Conservation (phyloP, 2,113 vertebrate genomes). For the Panthera tigris region DNA sequence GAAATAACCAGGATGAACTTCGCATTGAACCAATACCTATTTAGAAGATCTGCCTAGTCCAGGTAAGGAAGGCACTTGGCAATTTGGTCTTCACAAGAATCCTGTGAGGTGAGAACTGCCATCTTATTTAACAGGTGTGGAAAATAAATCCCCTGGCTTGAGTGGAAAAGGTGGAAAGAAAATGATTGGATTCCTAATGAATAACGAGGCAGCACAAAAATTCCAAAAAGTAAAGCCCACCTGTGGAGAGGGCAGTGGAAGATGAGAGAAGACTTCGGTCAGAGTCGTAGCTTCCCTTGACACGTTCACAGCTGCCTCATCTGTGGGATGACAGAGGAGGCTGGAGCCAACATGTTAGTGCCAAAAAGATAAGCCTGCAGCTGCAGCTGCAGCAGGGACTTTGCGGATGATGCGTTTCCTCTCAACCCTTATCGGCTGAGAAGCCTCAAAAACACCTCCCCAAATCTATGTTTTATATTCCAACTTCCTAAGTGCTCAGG, state of each 20-base stretch:
- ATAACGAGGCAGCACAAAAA: not conserved
- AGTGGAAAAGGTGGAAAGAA: not conserved
- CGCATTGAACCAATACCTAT: not conserved
- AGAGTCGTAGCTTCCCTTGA: constrained; percentile 93
- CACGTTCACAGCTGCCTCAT: constrained; percentile 86
- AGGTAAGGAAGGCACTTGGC: not conserved
- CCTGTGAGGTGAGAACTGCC: not conserved
- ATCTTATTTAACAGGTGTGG: not conserved
- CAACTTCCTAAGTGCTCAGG: not conserved
- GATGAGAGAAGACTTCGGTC: constrained; percentile 89
- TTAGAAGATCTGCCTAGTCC: not conserved
- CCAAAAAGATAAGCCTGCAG: not conserved
- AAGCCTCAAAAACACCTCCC: not conserved
- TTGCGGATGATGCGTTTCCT: not conserved
- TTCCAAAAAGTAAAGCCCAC: constrained; percentile 77
- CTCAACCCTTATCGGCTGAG: not conserved
- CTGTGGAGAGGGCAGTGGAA: constrained; percentile 87
- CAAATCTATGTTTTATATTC: not conserved
- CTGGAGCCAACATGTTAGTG: not conserved
- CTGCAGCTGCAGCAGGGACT: not conserved
- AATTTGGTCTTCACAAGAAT: not conserved
- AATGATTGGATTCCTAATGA: not conserved
- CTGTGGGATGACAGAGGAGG: constrained; percentile 76
- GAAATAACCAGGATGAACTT: not conserved
- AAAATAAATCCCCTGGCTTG: not conserved